Evolutionary conservation across 2,888 invertebrate genomes (phyloP), one percentile per base, ranked within the genome.

Genomic region (Lasioglossum figueresi): DNA sequence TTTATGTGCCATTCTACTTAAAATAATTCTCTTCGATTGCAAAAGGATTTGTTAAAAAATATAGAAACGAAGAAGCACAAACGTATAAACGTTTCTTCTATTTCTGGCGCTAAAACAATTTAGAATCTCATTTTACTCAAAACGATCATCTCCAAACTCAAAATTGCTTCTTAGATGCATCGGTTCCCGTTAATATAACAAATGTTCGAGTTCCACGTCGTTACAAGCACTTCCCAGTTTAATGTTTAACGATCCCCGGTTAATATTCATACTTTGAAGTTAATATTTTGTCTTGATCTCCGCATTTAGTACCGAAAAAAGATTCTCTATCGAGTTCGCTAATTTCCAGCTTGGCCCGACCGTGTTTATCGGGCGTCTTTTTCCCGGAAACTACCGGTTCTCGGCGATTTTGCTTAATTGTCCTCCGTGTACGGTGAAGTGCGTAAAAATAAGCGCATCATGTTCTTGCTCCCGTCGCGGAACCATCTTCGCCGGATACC

Each of bases 371-470:
- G 31, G 16, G 43, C 14, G 14, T 10, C 27, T 37, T n/a, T 14
- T 59, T 14, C n/a, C 4, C n/a, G 10, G 10, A 27, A 48, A 71
- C 34, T 34, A 63, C 6, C 19, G 31, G 31, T 27, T 79, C 27
- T 34, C 8, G 6, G 27, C 52, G 14, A 78, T 71, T 27, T 12
- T 27, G 19, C 27, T n/a, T 59, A 45, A 34, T 66, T 66, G 34
- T 66, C 66, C 66, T 19, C 23, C 45, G 19, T 76, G n/a, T n/a
- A 31, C 43, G 71, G 82, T 19, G 34, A 80, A 74, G 19, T 23
- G 34, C 71, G 40, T 31, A 76, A 72, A 83, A 73, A 76, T 83
- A 77, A 68, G 63, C n/a, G 40, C 52, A n/a, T 66, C 66, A 43
- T 66, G 34, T 31, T 66, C 68, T 43, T n/a, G 43, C 48, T 34